Evolutionary conservation across 2,113 vertebrate genomes (phyloP).

Genomic region (Prinia subflava): DNA sequence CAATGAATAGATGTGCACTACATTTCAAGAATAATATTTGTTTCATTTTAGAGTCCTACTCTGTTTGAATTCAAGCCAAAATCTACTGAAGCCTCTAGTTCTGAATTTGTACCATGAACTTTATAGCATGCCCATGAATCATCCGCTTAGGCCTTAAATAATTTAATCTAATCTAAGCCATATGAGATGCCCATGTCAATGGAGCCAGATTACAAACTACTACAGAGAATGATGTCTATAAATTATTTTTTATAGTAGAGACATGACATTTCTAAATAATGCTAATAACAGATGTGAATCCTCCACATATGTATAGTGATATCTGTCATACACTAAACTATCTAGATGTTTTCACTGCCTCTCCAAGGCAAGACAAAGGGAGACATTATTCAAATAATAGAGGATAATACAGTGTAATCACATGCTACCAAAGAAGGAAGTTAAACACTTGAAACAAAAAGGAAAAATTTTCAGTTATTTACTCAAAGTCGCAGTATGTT

Average conservation of each 20-base stretch:
- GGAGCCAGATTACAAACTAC: not conserved
- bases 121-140: not conserved
- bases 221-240: not conserved
- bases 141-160: not conserved
- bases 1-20: not conserved
- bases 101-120: not conserved
- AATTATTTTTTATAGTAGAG: not conserved
- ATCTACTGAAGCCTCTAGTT: not conserved
- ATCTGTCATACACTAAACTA: not conserved
- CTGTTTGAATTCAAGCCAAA: not conserved
- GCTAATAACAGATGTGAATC: not conserved
- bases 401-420: not conserved
- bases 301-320: not conserved
- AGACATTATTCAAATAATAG: not conserved
- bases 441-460: not conserved
- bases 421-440: not conserved
- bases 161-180: not conserved
- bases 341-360: not conserved
- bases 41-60: not conserved
- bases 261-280: not conserved
- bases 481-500: not conserved
- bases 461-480: not conserved
- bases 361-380: not conserved
- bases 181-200: not conserved
- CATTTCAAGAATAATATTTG: not conserved